These are phyloP conservation scores for Tetragnatha montana DNA, from an alignment of 2,888 invertebrate species.

Conservation along the genomic window DNA sequence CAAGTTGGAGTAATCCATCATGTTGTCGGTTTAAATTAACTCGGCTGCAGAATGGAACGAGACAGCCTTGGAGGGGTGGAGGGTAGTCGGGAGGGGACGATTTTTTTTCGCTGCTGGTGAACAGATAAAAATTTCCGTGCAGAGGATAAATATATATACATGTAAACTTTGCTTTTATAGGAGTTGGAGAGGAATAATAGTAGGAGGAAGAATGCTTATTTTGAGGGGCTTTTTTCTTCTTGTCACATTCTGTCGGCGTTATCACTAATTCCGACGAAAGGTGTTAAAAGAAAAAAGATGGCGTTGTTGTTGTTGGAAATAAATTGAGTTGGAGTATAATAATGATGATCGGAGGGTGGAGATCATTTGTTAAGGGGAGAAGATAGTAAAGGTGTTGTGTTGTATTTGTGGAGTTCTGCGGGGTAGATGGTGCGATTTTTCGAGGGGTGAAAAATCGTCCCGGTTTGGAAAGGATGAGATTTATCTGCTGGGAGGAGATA, in stretches of 20 bases:
- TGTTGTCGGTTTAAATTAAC: slow-evolving; percentile 73
- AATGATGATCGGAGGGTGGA: not conserved
- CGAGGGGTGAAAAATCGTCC: not conserved
- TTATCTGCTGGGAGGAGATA: not conserved
- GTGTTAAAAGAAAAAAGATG: slow-evolving; percentile 16
- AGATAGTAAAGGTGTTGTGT: not conserved
- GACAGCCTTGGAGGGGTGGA: slow-evolving; percentile 20
- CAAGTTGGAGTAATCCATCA: slow-evolving; percentile 72
- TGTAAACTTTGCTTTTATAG: slow-evolving; percentile 47
- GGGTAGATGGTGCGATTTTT: not conserved
- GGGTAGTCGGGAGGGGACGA: not conserved
- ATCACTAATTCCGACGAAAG: slow-evolving; percentile 47
- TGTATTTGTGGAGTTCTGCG: not conserved
- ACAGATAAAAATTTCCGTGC: slow-evolving; percentile 59
- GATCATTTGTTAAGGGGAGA: slow-evolving; percentile 17
- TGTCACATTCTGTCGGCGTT: slow-evolving; percentile 45
- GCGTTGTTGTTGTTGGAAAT: slow-evolving; percentile 17
- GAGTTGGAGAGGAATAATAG: slow-evolving; percentile 2
- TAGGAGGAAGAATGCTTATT: not conserved
- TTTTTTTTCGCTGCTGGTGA: slow-evolving; percentile 27
- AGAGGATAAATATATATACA: slow-evolving; percentile 63
- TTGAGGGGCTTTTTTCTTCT: not conserved
- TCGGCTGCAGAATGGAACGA: slow-evolving; percentile 64
- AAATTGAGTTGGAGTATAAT: slow-evolving; percentile 44
- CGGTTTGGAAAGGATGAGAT: not conserved